phyloP scores from a whole-genome alignment of 2,113 vertebrate species.

The Ascaphus truei region DNA sequence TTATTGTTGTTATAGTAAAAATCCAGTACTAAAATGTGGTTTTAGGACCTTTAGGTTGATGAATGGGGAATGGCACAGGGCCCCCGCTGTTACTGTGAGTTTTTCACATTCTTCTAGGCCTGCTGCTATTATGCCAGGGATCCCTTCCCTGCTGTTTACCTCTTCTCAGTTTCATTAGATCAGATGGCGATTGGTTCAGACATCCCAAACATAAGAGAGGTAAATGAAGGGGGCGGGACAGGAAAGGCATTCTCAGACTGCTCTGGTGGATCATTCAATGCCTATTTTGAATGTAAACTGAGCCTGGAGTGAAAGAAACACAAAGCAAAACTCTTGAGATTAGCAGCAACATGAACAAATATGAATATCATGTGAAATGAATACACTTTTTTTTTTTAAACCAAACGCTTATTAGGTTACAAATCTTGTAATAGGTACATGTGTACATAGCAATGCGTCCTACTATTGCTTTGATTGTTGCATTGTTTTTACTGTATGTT shows the following conservation, averaged over 20 bases:
- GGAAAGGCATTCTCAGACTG: background rate
- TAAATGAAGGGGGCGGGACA: background rate
- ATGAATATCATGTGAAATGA: too few species aligned
- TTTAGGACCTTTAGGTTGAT: background rate
- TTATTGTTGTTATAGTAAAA: conserved; percentile 10
- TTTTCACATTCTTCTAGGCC: conserved; percentile 11
- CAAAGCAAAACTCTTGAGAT: too few species aligned
- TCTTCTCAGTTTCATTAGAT: conserved; percentile 2
- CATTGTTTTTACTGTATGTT: too few species aligned
- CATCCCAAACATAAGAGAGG: background rate
- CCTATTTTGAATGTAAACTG: background rate
- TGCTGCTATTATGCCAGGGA: background rate
- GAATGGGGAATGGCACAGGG: background rate
- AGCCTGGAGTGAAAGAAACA: too few species aligned
- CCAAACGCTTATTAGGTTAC: too few species aligned
- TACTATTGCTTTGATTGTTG: too few species aligned
- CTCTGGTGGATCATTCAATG: background rate
- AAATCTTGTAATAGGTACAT: too few species aligned
- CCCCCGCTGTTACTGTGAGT: conserved; percentile 9
- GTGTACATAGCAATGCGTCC: too few species aligned
- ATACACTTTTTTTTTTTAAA: too few species aligned
- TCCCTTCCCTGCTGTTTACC: background rate
- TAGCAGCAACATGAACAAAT: too few species aligned
- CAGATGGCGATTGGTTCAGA: background rate
- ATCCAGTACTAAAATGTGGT: background rate